Percentiles rank a stretch among this genome's conserved stretches.
These are phyloP conservation scores for Coluber constrictor DNA, from an alignment of 2,797 vertebrate species.

Conservation along the genomic window DNA sequence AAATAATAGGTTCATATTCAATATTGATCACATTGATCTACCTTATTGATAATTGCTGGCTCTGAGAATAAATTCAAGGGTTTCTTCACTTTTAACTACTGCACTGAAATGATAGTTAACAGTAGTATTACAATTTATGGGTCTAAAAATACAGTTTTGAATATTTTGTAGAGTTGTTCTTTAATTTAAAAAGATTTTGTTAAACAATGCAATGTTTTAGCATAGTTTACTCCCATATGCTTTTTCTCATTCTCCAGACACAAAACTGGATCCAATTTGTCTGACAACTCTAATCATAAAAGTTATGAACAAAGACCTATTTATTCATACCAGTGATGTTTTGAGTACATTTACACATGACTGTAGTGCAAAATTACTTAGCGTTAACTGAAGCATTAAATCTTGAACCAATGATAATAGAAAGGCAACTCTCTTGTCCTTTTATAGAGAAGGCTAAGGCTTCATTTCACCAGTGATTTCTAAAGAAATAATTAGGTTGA, in stretches of 20 bases:
- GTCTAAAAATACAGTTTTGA: background rate
- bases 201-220: background rate
- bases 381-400: conserved; percentile 37
- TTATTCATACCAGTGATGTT: background rate
- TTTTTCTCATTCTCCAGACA: too few relatives aligned
- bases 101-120: background rate
- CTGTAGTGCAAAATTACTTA: background rate
- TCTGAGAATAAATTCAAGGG: background rate
- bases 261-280: background rate
- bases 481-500: conserved; percentile 43
- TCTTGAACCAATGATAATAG: conserved; percentile 26
- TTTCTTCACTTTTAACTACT: background rate
- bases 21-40: background rate
- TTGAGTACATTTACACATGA: background rate
- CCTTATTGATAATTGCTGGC: background rate
- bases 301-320: background rate
- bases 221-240: background rate
- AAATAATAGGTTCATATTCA: background rate
- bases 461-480: conserved; percentile 41
- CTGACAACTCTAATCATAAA: background rate
- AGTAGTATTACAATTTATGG: background rate
- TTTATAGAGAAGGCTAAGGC: conserved; percentile 18
- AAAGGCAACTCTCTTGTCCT: conserved; percentile 28
- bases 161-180: background rate
- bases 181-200: background rate